These are phyloP conservation scores for Melanotus villosus DNA, from an alignment of 2,888 invertebrate species.

Conservation along the genomic window DNA sequence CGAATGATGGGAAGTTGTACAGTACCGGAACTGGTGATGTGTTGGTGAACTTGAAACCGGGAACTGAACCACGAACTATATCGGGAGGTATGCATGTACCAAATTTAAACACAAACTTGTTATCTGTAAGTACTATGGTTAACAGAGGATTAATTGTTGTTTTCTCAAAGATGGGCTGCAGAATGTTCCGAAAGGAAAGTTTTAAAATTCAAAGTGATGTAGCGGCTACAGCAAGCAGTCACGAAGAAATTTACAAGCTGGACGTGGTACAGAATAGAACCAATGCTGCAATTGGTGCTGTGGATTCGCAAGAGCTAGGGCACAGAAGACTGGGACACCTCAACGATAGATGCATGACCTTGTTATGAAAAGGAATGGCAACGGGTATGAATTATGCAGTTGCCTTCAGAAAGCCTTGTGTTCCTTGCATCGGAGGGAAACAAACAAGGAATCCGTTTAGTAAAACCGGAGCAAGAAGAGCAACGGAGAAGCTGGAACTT, in stretches of 20 bases:
- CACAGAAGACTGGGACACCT: background rate
- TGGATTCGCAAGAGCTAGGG: background rate
- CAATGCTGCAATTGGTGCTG: background rate
- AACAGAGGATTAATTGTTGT: background rate
- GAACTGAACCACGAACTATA: background rate
- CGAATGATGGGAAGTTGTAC: background rate
- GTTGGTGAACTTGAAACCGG: background rate
- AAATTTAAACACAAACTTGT: background rate
- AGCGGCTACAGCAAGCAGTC: background rate
- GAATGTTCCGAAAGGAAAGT: background rate
- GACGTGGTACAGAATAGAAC: background rate
- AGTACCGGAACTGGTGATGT: background rate
- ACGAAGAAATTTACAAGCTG: background rate
- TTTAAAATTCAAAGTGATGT: background rate
- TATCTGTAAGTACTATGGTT: background rate
- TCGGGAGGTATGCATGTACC: background rate
- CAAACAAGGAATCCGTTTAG: too few relatives aligned
- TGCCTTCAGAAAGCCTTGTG: background rate
- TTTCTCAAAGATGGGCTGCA: background rate
- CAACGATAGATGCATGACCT: background rate
- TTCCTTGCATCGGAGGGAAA: conserved; percentile 6
- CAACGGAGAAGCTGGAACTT: conserved; percentile 44
- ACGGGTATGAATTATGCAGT: background rate
- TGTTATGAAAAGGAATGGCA: background rate
- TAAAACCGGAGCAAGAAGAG: too few relatives aligned